phyloP scores from a whole-genome alignment of 2,888 invertebrate species.

The Phorcus lineatus region DNA sequence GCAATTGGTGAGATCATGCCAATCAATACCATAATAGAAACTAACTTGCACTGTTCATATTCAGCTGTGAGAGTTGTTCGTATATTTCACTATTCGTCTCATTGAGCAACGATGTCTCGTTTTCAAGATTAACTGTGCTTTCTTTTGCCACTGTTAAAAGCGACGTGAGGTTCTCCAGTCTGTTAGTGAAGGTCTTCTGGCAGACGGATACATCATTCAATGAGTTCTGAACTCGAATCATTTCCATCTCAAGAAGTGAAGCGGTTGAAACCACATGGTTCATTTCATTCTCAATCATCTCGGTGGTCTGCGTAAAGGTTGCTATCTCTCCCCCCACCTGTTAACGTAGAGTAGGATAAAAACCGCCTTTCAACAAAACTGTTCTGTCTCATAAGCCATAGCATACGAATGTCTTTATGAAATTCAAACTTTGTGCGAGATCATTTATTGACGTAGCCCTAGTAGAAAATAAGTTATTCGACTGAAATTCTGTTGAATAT shows the following conservation, averaged over 20 bases:
- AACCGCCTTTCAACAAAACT: no score
- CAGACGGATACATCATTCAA: background rate
- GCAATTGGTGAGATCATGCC: no score
- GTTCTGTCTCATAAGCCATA: no score
- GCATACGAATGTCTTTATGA: no score
- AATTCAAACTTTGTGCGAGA: no score
- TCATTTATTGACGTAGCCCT: no score
- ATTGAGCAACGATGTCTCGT: background rate
- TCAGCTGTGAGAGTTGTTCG: no score
- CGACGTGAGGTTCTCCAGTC: background rate
- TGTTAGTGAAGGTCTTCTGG: background rate
- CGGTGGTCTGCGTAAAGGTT: background rate
- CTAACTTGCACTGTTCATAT: no score
- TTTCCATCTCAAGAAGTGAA: background rate
- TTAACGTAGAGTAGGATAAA: no score
- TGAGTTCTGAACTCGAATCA: background rate
- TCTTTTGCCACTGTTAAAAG: background rate
- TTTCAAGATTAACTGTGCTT: background rate
- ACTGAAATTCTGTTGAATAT: no score
- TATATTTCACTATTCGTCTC: background rate
- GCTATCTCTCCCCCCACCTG: background rate
- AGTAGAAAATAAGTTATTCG: no score
- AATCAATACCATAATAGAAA: no score
- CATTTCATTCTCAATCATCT: background rate
- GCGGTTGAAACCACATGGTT: background rate